phyloP scores from a whole-genome alignment of 1,140 invertebrate genomes.

The Rhopalosiphum padi region DNA sequence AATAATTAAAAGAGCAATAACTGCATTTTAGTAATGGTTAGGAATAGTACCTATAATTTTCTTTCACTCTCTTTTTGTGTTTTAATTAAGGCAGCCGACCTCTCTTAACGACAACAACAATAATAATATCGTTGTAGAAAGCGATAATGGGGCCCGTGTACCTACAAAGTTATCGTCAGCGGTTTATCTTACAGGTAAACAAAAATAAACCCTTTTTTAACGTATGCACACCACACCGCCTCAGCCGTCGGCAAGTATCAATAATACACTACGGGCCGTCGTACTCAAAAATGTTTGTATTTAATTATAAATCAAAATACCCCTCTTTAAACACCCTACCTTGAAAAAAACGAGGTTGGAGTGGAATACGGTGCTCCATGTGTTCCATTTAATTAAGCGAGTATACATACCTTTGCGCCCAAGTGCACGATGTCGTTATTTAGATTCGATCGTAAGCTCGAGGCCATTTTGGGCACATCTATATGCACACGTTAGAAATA shows the following conservation, averaged over 20 bases:
- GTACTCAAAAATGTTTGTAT: conserved; percentile 25
- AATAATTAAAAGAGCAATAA: neutral
- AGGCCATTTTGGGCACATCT: neutral
- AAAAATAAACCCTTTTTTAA: conserved; percentile 6
- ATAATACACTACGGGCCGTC: neutral
- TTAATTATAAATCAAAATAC: conserved; percentile 23
- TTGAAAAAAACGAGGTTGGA: neutral
- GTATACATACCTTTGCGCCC: neutral
- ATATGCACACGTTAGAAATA: neutral
- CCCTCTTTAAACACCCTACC: too few species aligned
- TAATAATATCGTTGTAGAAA: neutral
- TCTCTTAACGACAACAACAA: neutral
- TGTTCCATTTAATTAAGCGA: neutral
- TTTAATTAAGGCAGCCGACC: neutral
- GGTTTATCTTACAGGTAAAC: conserved; percentile 16
- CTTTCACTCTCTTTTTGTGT: neutral
- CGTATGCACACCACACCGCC: neutral
- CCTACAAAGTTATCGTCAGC: neutral
- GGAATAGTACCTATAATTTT: neutral
- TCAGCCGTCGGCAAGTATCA: neutral
- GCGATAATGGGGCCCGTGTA: neutral
- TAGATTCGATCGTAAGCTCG: neutral
- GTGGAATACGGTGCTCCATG: neutral
- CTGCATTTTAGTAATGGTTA: neutral
- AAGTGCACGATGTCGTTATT: neutral